Conservation (phyloP, 2,888 invertebrate species). For the Peribatodes rhomboidaria region DNA sequence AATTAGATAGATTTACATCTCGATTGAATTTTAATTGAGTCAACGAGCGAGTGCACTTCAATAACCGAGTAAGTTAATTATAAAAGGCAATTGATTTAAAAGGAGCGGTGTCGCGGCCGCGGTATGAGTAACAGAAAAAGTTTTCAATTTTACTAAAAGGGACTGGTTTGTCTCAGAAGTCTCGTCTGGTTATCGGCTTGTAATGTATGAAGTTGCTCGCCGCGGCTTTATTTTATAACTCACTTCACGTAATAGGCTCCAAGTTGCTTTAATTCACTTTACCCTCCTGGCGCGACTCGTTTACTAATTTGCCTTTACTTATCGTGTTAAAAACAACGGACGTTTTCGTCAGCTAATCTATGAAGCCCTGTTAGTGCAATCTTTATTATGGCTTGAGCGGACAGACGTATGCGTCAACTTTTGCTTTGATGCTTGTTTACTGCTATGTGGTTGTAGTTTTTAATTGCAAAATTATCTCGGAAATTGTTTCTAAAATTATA, state of each 20-base stretch:
- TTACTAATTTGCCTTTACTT: slow-evolving; percentile 68
- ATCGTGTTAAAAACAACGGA: slow-evolving; percentile 49
- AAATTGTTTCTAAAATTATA: neutral
- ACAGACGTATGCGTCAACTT: neutral
- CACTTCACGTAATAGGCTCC: slow-evolving; percentile 83
- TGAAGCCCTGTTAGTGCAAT: slow-evolving; percentile 5
- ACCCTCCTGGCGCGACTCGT: slow-evolving; percentile 58
- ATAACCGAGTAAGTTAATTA: slow-evolving; percentile 84
- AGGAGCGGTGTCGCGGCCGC: slow-evolving; percentile 81
- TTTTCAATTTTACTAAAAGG: slow-evolving; percentile 88
- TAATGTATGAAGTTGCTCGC: slow-evolving; percentile 86
- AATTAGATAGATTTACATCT: slow-evolving; percentile 78
- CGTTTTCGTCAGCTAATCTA: slow-evolving; percentile 39
- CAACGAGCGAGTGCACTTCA: slow-evolving; percentile 81
- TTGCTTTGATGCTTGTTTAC: neutral
- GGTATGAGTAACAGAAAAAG: slow-evolving; percentile 86
- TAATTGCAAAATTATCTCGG: neutral
- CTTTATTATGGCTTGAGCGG: slow-evolving; percentile 2
- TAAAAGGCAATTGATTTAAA: slow-evolving; percentile 86
- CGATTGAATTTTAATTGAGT: slow-evolving; percentile 82
- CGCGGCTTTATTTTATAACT: slow-evolving; percentile 85
- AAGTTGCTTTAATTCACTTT: slow-evolving; percentile 80
- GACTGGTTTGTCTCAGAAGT: slow-evolving; percentile 87
- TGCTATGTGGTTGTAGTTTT: neutral
- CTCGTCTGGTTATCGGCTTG: slow-evolving; percentile 87